phyloP scores from a whole-genome alignment of 1,140 invertebrate species.

The Holotrichia oblita region DNA sequence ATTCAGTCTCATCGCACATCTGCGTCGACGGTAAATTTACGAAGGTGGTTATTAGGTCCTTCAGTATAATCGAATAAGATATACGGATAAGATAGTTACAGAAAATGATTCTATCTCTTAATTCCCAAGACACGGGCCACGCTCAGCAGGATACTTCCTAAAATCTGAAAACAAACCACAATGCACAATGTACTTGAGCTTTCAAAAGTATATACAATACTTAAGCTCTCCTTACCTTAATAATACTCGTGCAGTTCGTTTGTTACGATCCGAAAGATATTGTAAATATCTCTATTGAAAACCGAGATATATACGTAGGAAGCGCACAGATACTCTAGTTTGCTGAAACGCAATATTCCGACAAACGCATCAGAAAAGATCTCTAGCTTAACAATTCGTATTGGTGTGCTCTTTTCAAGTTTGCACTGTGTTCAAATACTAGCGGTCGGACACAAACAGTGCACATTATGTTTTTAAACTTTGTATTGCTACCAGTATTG shows the following conservation, averaged over 20 bases:
- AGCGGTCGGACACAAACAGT: constrained; percentile 18
- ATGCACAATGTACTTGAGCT: constrained; percentile 26
- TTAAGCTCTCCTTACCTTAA: constrained; percentile 17
- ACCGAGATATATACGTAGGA: background rate
- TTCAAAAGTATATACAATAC: constrained; percentile 1
- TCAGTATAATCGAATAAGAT: constrained; percentile 32
- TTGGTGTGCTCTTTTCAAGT: constrained; percentile 42
- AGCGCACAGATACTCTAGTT: constrained; percentile 31
- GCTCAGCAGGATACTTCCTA: constrained; percentile 41
- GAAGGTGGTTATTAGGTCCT: background rate
- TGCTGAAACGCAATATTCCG: constrained; percentile 43
- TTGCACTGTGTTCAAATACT: constrained; percentile 33
- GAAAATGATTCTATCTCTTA: background rate
- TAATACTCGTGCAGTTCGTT: constrained; percentile 26
- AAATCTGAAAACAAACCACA: constrained; percentile 44
- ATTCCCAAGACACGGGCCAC: constrained; percentile 43
- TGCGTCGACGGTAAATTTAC: background rate
- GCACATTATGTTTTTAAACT: constrained; percentile 42
- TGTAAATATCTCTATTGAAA: constrained; percentile 43
- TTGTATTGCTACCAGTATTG: constrained; percentile 32
- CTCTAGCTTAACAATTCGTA: constrained; percentile 26
- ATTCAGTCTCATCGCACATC: constrained; percentile 32
- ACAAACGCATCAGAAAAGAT: constrained; percentile 14
- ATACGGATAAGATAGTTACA: background rate
- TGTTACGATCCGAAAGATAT: constrained; percentile 42